Base-by-base conservation (phyloP, 2,113 vertebrate species). In the Amphiprion ocellaris region DNA sequence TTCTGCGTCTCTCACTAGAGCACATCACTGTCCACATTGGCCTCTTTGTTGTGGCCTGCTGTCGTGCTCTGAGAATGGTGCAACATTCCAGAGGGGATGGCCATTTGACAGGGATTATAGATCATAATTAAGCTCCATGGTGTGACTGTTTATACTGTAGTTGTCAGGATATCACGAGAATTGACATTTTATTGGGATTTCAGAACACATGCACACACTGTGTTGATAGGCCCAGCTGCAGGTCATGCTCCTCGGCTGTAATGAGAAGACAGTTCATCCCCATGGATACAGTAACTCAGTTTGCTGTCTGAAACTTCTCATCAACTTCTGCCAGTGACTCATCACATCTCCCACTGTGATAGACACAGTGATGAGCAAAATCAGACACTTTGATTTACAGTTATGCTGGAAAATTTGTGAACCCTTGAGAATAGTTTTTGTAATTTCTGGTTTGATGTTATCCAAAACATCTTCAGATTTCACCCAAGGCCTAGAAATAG, bases 71-170 rank as follows among this genome's bases (percentile, higher is more conserved):
- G 28, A 52, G 53, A 83, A 26, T 24, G 60, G 50, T 24, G 67
- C 61, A 21, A 47, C 19, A 26, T 1, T 39, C 77, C 72, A 41
- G 67, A 39, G 54, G 79, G 74, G 60, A 53, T 16, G 21, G 24
- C 16, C 19, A 49, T 77, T 77, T 79, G 72, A 66, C 81, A 76
- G 75, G 53, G 53, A 77, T 81, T 89, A 71, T 73, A 24, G 68
- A 73, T 85, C 86, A 71, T 69, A 56, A 87, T 90, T 83, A 81
- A 78, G 68, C 55, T 76, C 37, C 60, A 5, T 65, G 33, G 39
- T 79, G 58, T 55, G 47, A 19, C 17, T 50, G 54, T 77, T 75
- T 73, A 65, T 53, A 8, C 55, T 67, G 69, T 53, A 70, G 28
- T 56, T 62, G 73, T 87, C 66, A 74, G 60, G 58, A 71, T 59